Evolutionary conservation across 2,113 vertebrate species (phyloP).

Genomic region (Patagioenas fasciata): DNA sequence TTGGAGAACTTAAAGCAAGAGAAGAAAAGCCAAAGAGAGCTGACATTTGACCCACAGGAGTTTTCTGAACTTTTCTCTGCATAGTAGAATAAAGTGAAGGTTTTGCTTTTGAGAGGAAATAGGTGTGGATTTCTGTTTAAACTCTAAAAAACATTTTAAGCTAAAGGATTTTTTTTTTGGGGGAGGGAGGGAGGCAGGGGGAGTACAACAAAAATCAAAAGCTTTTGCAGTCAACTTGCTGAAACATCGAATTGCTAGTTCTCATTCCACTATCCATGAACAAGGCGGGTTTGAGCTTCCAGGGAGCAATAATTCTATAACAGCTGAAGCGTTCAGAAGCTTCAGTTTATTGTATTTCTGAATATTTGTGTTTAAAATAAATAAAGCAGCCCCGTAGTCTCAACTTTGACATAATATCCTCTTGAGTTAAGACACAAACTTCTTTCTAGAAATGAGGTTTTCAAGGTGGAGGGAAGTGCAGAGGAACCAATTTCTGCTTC

Average conservation of each 20-base stretch:
- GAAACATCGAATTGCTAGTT: not conserved
- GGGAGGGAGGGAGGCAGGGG: rapidly evolving
- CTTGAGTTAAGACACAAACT: not conserved
- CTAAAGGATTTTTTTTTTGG: not conserved
- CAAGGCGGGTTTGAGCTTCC: not conserved
- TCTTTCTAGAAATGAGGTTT: not conserved
- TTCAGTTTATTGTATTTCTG: not conserved
- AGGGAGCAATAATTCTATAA: not conserved
- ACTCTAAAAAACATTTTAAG: not conserved
- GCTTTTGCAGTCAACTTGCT: not conserved
- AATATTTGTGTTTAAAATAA: not conserved
- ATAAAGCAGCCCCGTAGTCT: not conserved
- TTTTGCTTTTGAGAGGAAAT: not conserved
- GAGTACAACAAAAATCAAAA: not conserved
- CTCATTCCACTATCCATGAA: not conserved
- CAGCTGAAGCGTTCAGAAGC: not conserved
- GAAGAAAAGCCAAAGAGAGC: not conserved
- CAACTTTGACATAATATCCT: not conserved
- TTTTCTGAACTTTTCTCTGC: not conserved
- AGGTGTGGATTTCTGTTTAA: not conserved
- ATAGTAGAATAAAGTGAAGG: not conserved
- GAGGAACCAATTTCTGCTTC: not conserved
- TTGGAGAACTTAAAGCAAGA: not conserved
- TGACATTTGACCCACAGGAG: not conserved
- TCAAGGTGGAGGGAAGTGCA: not conserved